Evolutionary conservation across 2,888 invertebrate genomes (phyloP).

Genomic region (Griposia aprilina): DNA sequence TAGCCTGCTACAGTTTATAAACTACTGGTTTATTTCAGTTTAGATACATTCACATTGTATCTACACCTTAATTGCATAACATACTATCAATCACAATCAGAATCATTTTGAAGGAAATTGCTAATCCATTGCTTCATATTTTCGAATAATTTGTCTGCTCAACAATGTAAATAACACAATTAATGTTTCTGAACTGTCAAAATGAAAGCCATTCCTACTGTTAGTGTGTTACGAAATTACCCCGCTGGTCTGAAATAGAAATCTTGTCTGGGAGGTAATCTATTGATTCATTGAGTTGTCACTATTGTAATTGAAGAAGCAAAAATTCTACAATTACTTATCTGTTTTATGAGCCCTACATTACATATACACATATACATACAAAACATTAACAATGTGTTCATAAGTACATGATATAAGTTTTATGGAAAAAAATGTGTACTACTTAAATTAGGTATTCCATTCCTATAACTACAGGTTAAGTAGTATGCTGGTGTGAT

Average conservation of each 20-base stretch:
- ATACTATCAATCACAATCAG: too few relatives aligned
- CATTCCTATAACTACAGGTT: too few relatives aligned
- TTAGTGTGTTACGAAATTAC: too few relatives aligned
- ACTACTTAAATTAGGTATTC: too few relatives aligned
- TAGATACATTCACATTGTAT: neutral
- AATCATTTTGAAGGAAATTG: too few relatives aligned
- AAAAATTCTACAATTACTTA: conserved; percentile 3
- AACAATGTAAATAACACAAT: too few relatives aligned
- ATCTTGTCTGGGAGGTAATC: neutral
- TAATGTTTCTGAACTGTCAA: too few relatives aligned
- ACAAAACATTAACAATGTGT: neutral
- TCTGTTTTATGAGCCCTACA: neutral
- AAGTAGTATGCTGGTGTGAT: neutral
- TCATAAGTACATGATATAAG: neutral
- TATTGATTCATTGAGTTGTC: conserved; percentile 14
- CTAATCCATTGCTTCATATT: too few relatives aligned
- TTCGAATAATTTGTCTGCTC: too few relatives aligned
- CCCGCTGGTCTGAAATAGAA: neutral
- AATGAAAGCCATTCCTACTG: too few relatives aligned
- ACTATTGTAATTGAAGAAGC: conserved; percentile 1
- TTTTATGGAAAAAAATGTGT: neutral
- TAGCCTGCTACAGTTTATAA: neutral
- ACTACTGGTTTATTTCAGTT: neutral
- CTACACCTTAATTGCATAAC: neutral
- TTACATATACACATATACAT: neutral